Percentiles rank a stretch among this genome's conserved stretches.
Evolutionary conservation across 2,113 vertebrate genomes (phyloP).

Genomic region (Plotosus lineatus): DNA sequence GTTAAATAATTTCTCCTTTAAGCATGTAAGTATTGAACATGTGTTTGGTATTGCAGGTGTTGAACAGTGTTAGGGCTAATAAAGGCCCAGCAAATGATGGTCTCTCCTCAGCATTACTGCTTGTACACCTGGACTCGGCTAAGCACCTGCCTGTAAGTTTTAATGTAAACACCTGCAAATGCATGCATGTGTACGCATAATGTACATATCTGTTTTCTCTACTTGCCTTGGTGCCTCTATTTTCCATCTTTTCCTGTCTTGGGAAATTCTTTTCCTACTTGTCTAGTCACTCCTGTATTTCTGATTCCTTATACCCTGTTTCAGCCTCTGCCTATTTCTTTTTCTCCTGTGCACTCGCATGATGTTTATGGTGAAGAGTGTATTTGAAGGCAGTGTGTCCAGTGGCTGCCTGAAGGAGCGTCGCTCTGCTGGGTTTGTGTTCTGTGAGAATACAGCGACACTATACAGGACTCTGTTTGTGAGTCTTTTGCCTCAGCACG

Average conservation of each 20-base stretch:
- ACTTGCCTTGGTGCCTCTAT: neutral
- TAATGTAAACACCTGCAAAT: neutral
- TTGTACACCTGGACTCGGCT: constrained; percentile 93
- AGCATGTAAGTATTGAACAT: constrained; percentile 80
- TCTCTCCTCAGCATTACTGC: constrained; percentile 87
- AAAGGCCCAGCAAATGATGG: constrained; percentile 85
- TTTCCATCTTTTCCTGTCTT: neutral
- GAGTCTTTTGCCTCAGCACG: constrained; percentile 73
- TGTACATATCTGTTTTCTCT: neutral
- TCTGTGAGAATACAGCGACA: constrained; percentile 94
- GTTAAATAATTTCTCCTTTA: neutral
- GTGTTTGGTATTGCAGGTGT: constrained; percentile 38
- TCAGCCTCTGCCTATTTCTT: constrained; percentile 56
- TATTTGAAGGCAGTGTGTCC: constrained; percentile 95
- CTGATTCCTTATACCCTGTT: constrained; percentile 45
- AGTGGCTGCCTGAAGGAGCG: constrained; percentile 92
- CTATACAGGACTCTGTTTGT: constrained; percentile 94
- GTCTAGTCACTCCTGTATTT: constrained; percentile 6
- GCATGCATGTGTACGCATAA: neutral
- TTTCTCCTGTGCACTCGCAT: constrained; percentile 64
- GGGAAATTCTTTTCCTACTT: neutral
- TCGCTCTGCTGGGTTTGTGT: constrained; percentile 89
- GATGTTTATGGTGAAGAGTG: constrained; percentile 77
- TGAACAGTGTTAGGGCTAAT: constrained; percentile 82
- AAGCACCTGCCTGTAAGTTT: constrained; percentile 90